Base-by-base conservation (phyloP, 2,888 invertebrate species). In the Leptinotarsa haldemani region DNA sequence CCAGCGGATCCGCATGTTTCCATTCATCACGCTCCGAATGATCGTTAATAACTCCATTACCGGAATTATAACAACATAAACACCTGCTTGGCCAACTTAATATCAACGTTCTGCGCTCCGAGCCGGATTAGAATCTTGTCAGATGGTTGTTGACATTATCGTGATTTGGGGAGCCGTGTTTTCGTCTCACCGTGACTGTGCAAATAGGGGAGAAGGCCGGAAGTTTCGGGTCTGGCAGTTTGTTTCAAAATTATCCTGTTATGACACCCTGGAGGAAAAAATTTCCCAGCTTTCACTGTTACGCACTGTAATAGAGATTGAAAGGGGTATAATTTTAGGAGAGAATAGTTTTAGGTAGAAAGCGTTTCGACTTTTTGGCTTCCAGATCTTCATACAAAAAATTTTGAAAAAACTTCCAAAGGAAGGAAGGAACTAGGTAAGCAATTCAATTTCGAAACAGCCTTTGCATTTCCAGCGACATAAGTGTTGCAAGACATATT, bases 1-100 rank as follows among this genome's bases (percentile, higher is more conserved):
- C 16, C 20, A 52, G 56, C 65, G 65, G 25, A 65, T n/a, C 65
- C 30, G 65, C 69, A 63, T 61, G 63, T 74, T 78, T 72, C 70
- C 71, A 72, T 70, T 77, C 73, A 77, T 76, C 78, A 79, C 79
- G 78, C 78, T 79, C 70, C 76, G 77, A 81, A 75, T 78, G 78
- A 73, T 76, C 78, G 79, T 77, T 79, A 80, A 78, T 80, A 81
- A 80, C 78, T 79, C 78, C 81, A 82, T 82, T 81, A 81, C 79
- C 77, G 78, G 79, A 80, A 81, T 81, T 82, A 77, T 81, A 79
- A 80, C 78, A 79, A 81, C 81, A 79, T 81, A 82, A 82, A 80
- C 81, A 82, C 82, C 82, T 81, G 80, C 69, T 61, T 66, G 77
- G 65, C 66, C 69, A 74, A 76, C 71, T 68, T 74, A 71, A 73